phyloP scores from a whole-genome alignment of 2,113 vertebrate genomes.

The Polypterus bichir region DNA sequence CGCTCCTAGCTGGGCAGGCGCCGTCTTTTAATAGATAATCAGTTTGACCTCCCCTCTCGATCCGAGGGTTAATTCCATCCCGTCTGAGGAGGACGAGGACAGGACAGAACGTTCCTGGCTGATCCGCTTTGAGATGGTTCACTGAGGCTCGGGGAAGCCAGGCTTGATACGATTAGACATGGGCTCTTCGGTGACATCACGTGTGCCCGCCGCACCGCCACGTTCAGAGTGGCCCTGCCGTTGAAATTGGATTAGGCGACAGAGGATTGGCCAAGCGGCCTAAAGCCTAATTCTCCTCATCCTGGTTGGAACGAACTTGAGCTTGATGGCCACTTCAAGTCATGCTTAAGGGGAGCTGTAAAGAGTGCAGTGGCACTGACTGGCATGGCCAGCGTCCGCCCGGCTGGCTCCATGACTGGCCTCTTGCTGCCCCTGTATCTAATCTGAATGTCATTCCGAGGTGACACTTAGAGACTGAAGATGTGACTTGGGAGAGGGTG shows the following conservation, averaged over 20 bases:
- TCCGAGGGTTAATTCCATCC: slow-evolving; percentile 67
- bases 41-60: slow-evolving; percentile 55
- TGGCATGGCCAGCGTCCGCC: neutral
- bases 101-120: slow-evolving; percentile 67
- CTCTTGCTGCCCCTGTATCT: neutral
- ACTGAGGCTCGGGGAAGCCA: slow-evolving; percentile 49
- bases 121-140: slow-evolving; percentile 65
- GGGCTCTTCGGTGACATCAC: slow-evolving; percentile 40
- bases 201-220: neutral
- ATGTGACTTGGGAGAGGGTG: no score
- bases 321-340: slow-evolving; percentile 2
- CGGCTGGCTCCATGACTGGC: neutral
- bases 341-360: slow-evolving; percentile 16
- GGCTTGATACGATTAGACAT: slow-evolving; percentile 54
- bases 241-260: slow-evolving; percentile 24
- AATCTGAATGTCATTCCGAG: no score
- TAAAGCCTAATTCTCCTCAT: slow-evolving; percentile 11
- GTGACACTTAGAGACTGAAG: no score
- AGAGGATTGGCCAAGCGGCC: slow-evolving; percentile 11
- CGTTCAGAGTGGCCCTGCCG: slow-evolving; percentile 5
- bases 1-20: no score
- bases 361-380: neutral
- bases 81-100: slow-evolving; percentile 43
- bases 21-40: slow-evolving; percentile 46
- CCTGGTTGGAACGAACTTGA: neutral